These are phyloP conservation scores for Arctia plantaginis DNA, from an alignment of 2,888 invertebrate genomes.

Conservation along the genomic window DNA sequence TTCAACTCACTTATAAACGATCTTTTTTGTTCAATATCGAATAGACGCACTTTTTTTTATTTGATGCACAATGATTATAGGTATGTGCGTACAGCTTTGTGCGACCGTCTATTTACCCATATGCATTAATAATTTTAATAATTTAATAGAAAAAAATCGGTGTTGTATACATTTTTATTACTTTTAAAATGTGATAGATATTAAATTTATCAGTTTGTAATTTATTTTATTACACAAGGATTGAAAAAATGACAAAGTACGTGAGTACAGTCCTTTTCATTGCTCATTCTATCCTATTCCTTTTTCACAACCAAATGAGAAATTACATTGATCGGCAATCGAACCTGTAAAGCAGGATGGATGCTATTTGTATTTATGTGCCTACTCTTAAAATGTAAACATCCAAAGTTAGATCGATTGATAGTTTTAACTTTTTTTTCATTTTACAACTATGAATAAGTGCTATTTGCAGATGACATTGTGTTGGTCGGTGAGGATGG, in stretches of 20 bases:
- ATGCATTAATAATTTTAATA: background rate
- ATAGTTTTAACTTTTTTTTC: background rate
- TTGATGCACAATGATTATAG: background rate
- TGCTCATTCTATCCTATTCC: background rate
- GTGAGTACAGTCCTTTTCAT: too few species aligned
- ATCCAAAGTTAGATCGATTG: background rate
- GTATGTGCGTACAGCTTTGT: background rate
- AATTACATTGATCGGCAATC: background rate
- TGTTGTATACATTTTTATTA: too few species aligned
- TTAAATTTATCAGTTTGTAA: too few species aligned
- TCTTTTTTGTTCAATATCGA: conserved; percentile 48
- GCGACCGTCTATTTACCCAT: background rate
- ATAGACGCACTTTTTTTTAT: conserved; percentile 22
- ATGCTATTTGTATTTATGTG: background rate
- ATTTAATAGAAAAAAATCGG: too few species aligned
- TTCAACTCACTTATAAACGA: conserved; percentile 37
- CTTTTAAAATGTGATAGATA: too few species aligned
- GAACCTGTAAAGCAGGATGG: background rate
- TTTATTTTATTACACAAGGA: background rate
- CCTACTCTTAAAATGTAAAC: background rate
- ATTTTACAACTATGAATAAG: background rate
- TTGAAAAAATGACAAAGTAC: background rate
- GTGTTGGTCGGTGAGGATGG: too few species aligned
- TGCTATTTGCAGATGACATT: too few species aligned
- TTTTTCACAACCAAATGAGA: background rate